phyloP scores from a whole-genome alignment of 2,113 vertebrate species.

The Elephantulus edwardii region DNA sequence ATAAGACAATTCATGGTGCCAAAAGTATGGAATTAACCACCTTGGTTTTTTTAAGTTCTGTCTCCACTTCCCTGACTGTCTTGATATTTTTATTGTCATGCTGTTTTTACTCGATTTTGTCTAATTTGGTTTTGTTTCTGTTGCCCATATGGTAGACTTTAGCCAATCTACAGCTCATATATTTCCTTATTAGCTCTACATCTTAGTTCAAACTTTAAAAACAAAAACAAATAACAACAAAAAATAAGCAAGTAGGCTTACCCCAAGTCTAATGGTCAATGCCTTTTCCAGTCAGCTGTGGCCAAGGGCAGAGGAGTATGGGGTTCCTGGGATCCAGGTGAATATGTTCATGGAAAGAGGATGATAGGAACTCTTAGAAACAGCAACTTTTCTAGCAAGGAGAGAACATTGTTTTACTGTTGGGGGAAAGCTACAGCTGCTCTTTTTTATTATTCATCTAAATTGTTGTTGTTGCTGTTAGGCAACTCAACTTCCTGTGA shows the following conservation, averaged over 20 bases:
- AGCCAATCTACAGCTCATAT: not conserved
- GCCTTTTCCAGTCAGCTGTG: not conserved
- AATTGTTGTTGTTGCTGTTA: no score
- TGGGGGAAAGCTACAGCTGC: no score
- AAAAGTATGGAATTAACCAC: no score
- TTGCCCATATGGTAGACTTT: rapidly evolving
- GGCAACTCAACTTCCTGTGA: no score
- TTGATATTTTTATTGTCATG: not conserved
- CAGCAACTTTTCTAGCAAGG: rapidly evolving
- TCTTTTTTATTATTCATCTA: not conserved
- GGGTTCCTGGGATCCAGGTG: rapidly evolving
- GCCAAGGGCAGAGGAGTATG: rapidly evolving
- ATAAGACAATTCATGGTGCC: rapidly evolving
- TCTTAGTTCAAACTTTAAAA: not conserved
- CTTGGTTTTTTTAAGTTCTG: not conserved
- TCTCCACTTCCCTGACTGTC: not conserved
- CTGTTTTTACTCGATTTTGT: not conserved
- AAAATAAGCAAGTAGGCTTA: no score
- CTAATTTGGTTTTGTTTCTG: not conserved
- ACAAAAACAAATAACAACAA: rapidly evolving
- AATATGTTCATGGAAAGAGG: not conserved
- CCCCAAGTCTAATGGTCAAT: rapidly evolving
- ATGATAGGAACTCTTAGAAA: rapidly evolving
- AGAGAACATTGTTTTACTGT: rapidly evolving
- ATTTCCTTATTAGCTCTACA: not conserved